Conservation (phyloP, 1,140 invertebrate species). For the Lethocerus indicus region DNA sequence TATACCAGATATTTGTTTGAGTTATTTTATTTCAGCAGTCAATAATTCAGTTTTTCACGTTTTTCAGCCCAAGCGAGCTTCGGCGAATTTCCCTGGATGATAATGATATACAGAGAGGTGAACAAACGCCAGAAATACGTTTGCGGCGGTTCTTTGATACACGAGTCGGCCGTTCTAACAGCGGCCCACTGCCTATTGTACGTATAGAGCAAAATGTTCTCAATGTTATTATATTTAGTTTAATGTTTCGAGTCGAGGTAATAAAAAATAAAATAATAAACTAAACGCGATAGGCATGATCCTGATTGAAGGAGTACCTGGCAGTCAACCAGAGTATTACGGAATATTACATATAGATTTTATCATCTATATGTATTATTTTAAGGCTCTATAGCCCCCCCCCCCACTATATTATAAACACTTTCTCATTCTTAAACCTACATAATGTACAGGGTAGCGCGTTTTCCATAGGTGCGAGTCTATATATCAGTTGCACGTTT, state of each 20-base stretch:
- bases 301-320: background rate
- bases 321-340: background rate
- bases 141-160: constrained; percentile 37
- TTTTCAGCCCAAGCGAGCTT: background rate
- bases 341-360: background rate
- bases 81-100: constrained; percentile 3
- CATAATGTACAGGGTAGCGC: no score
- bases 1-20: no score
- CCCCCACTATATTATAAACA: no score
- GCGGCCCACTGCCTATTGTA: constrained; percentile 29
- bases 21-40: no score
- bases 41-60: background rate
- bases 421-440: no score
- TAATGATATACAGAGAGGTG: background rate
- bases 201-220: constrained; percentile 6
- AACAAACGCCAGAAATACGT: constrained; percentile 19
- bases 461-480: no score
- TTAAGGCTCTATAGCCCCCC: no score
- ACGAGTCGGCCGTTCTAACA: constrained; percentile 32
- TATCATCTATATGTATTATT: background rate
- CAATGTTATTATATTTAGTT: constrained; percentile 11
- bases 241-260: no score
- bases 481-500: no score
- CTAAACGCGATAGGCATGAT: background rate
- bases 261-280: constrained; percentile 3